phyloP scores from a whole-genome alignment of 2,113 vertebrate genomes.

The Condylura cristata region DNA sequence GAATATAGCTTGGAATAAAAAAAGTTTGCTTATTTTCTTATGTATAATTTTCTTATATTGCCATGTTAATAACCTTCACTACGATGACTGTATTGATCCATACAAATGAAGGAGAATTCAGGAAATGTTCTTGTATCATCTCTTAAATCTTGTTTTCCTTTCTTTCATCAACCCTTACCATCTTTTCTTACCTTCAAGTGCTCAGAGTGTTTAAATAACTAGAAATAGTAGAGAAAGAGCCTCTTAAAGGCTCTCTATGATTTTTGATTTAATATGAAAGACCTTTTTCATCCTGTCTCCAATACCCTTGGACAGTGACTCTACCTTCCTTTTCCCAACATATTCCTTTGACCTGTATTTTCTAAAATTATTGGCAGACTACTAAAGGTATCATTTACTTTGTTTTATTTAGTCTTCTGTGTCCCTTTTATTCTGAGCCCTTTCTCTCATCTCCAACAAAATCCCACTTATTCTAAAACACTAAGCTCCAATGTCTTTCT shows the following conservation, averaged over 20 bases:
- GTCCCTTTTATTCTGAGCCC: neutral
- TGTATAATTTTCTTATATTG: no score
- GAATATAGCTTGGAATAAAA: constrained; percentile 4
- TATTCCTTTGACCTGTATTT: neutral
- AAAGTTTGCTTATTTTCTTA: neutral
- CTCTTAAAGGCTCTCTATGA: neutral
- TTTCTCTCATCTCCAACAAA: neutral
- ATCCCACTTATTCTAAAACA: neutral
- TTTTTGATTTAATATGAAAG: neutral
- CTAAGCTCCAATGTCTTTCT: neutral
- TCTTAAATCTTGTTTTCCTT: neutral
- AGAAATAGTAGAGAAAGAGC: no score
- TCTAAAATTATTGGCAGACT: neutral
- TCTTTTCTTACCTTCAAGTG: constrained; percentile 11
- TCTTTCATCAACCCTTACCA: neutral
- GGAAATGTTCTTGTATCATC: neutral
- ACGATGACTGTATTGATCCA: neutral
- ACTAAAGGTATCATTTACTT: neutral
- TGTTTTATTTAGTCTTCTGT: neutral
- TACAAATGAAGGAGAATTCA: neutral
- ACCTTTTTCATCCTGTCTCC: neutral
- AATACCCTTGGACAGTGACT: neutral
- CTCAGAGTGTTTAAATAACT: neutral
- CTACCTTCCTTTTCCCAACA: neutral
- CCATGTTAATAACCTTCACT: neutral